These are phyloP conservation scores for Benitochromis conjunctus DNA, from an alignment of 2,113 vertebrate species.

Conservation along the genomic window DNA sequence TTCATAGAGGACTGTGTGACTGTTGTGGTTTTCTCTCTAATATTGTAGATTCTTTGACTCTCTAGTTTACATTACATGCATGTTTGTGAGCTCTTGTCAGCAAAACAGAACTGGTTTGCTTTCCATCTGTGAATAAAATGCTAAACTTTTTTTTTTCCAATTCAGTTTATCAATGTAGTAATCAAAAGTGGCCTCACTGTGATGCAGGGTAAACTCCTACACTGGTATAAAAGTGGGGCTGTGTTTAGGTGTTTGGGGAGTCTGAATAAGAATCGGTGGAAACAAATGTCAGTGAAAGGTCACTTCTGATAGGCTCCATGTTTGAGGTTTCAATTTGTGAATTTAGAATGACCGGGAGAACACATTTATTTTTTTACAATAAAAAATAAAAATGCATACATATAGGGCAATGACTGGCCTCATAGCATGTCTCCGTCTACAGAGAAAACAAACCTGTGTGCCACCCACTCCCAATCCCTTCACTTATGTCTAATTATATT, in stretches of 20 bases:
- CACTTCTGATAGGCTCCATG: neutral
- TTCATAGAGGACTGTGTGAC: neutral
- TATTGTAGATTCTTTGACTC: neutral
- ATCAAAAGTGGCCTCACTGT: neutral
- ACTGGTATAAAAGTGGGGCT: neutral
- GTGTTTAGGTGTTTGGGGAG: neutral
- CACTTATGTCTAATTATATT: conserved; percentile 17
- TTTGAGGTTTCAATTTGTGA: neutral
- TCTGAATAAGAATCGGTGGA: neutral
- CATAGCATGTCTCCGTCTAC: neutral
- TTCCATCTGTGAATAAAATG: neutral
- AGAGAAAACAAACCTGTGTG: neutral
- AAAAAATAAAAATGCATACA: neutral
- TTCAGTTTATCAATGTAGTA: neutral
- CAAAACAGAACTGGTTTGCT: neutral
- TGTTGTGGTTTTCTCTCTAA: neutral
- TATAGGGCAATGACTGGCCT: neutral
- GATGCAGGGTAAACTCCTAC: neutral
- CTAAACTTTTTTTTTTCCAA: neutral
- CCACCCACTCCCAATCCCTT: neutral
- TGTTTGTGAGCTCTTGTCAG: neutral
- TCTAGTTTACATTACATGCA: neutral
- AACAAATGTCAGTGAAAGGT: neutral
- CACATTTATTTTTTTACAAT: neutral
- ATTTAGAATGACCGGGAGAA: neutral